Evolutionary conservation across 2,888 invertebrate species (phyloP), one percentile per base, ranked within the genome.

Genomic region (Andrena dorsata): DNA sequence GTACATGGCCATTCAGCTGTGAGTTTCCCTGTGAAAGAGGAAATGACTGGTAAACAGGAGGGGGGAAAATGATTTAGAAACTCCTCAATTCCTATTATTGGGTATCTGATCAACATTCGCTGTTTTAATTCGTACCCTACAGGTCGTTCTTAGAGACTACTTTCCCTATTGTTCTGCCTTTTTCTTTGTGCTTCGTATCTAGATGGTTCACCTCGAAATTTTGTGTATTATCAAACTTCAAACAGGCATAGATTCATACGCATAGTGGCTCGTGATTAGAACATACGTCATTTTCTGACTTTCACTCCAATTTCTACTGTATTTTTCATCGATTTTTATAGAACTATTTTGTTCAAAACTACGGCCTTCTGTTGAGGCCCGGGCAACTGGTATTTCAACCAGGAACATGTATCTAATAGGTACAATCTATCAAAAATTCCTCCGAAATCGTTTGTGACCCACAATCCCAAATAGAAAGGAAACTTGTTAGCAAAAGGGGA

Each of bases 41-140:
- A 49, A 16, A 49, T 20, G 23, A 26, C 35, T 26, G 49, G 32
- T 47, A 28, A 20, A n/a, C 2, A 53, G 8, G 47, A n/a, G 20
- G 20, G 51, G 63, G 28, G 41, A 41, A 79, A 77, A 49, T 5
- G 20, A 51, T 64, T 69, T 64, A n/a, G 47, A 56, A 56, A 26
- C 56, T 56, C 26, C 23, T 10, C 10, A 26, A 13, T 23, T 23
- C n/a, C 3, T 23, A 26, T 56, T 26, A 10, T 41, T 41, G 16
- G 16, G 41, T 41, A 41, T 56, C 23, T 13, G 26, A 56, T 28
- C 7, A 16, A 7, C 4, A 2, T 20, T 13, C 5, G 10, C 16
- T 26, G 26, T 3, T 23, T 41, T 10, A 10, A 20, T 35, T 20
- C 13, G 72, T 41, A 16, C 16, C 16, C 41, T 16, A 41, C 41